Evolutionary conservation across 2,888 invertebrate genomes (phyloP), one percentile per base, ranked within the genome.

Genomic region (Nemoura dubitans): DNA sequence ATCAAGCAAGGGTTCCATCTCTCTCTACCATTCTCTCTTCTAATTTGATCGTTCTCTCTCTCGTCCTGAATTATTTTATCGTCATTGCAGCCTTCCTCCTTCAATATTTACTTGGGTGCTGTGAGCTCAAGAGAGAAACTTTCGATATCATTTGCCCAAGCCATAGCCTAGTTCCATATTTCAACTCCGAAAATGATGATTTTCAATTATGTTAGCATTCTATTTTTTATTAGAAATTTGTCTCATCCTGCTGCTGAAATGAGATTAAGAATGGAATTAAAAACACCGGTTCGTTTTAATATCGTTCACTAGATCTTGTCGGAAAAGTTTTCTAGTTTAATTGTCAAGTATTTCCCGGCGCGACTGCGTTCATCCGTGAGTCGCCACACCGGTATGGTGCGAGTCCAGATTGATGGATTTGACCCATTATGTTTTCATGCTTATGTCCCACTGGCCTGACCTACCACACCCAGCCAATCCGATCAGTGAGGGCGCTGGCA

Each of bases 181-280:
- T 59, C 59, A 59, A 59, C 59, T 59, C 59, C 14, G 59, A 59
- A 59, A 59, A 59, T 59, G 59, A 59, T 59, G 59, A 59, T 59
- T 59, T 59, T 59, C 59, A 59, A 59, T 59, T 59, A 59, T 59
- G 59, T 59, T 59, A 59, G 59, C 59, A 59, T 59, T 59, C 3
- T 59, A 59, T 59, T 59, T 59, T 59, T 59, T 59, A 59, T 59
- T 59, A 59, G 59, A 59, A 59, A 59, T 59, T 21, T 59, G 59
- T 59, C 59, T 59, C 59, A 59, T 59, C 59, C 14, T 59, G 59
- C 59, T 59, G 59, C 59, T 7, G 59, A 21, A 59, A 59, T 59
- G 59, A 59, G 59, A 59, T 59, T 59, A 59, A 59, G 59, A 59
- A 59, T 59, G 59, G 59, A 59, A 59, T 59, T 59, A 59, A 59